A percentile compares a stretch with the other conserved stretches of the same genome.
Evolutionary conservation across 1,140 invertebrate species (phyloP).

Genomic region (Eubasilissa regina): DNA sequence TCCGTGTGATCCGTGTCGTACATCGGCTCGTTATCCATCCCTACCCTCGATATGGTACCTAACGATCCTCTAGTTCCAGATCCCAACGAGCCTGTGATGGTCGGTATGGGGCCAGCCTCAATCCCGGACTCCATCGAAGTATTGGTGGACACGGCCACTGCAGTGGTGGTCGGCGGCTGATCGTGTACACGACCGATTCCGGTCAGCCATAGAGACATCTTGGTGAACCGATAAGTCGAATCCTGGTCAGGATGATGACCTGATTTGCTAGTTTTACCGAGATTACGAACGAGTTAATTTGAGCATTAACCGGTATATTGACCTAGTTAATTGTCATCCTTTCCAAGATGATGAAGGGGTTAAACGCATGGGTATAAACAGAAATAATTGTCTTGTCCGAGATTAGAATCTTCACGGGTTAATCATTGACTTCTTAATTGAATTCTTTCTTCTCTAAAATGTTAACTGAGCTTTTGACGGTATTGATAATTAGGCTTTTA

Average conservation of each 20-base stretch:
- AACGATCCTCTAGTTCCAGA: constrained; percentile 73
- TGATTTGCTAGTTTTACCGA: neutral
- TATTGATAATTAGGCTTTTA: too few relatives aligned
- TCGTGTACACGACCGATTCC: constrained; percentile 62
- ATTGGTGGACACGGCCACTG: constrained; percentile 68
- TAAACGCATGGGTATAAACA: too few relatives aligned
- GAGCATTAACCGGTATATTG: too few relatives aligned
- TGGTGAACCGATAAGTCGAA: neutral
- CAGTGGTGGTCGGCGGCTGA: constrained; percentile 63
- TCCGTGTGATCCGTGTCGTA: constrained; percentile 86
- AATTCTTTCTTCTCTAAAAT: too few relatives aligned
- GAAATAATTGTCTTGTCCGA: too few relatives aligned
- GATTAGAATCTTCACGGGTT: too few relatives aligned
- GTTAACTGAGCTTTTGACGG: too few relatives aligned
- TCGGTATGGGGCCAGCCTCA: constrained; percentile 76
- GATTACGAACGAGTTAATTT: too few relatives aligned
- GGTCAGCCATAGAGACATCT: constrained; percentile 69
- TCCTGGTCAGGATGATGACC: too few relatives aligned
- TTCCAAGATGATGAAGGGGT: too few relatives aligned
- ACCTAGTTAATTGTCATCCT: too few relatives aligned
- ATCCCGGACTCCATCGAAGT: constrained; percentile 73
- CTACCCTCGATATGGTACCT: constrained; percentile 74
- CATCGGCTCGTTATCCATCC: constrained; percentile 73
- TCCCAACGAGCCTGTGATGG: constrained; percentile 77
- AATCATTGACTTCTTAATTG: too few relatives aligned